These are phyloP conservation scores for Littorina saxatilis DNA, from an alignment of 1,140 invertebrate genomes.

Conservation along the genomic window DNA sequence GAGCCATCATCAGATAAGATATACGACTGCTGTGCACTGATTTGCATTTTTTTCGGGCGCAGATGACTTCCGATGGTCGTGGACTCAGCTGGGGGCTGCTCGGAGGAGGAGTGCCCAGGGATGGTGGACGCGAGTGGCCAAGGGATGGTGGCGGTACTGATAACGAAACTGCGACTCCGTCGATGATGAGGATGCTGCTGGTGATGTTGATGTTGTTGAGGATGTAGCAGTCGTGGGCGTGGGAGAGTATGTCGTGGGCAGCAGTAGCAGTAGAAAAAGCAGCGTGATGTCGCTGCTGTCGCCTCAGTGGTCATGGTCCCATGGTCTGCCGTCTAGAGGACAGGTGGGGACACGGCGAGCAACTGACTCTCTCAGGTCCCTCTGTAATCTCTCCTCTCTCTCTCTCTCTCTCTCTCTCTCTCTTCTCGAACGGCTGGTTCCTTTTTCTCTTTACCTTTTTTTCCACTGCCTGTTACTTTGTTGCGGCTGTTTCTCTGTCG, in stretches of 20 bases:
- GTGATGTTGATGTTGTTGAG: background rate
- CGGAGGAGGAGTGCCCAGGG: background rate
- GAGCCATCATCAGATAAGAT: slow-evolving; percentile 9
- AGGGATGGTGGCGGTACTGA: background rate
- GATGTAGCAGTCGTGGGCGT: background rate
- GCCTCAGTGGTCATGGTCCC: slow-evolving; percentile 11
- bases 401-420: slow-evolving; percentile 9
- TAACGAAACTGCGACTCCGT: background rate
- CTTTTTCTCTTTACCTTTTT: no score
- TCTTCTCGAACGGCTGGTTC: background rate
- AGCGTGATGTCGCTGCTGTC: background rate
- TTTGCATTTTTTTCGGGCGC: slow-evolving; percentile 21
- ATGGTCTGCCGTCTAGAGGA: background rate
- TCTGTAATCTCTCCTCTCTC: background rate
- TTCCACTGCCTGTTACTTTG: no score
- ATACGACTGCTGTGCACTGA: slow-evolving; percentile 19
- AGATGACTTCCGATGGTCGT: slow-evolving; percentile 22
- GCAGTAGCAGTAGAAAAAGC: background rate
- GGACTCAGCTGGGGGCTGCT: background rate
- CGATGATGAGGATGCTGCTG: background rate
- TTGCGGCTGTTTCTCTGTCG: no score
- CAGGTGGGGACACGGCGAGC: background rate
- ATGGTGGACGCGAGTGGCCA: background rate
- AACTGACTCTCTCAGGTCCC: background rate
- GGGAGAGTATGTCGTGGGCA: background rate